Evolutionary conservation across 2,888 invertebrate genomes (phyloP), one percentile per base, ranked within the genome.

Genomic region (Drosophila neoperkinsi): DNA sequence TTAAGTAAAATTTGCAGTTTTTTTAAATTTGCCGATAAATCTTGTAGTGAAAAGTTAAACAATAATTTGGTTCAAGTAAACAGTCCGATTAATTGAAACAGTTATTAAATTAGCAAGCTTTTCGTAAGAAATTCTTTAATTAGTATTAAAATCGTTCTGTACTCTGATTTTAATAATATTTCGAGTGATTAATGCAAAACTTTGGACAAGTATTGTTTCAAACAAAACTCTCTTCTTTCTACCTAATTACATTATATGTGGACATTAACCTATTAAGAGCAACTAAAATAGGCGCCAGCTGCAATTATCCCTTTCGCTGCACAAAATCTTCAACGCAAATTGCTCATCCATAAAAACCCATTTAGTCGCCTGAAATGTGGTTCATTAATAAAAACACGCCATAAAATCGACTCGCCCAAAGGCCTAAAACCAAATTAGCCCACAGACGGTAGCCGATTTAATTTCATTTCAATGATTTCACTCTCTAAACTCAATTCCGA

Each of bases 391-490:
- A 72, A 76, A 73, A 73, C 51, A 58, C 6, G 65, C 53, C 63
- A 61, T 61, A 53, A 62, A 62, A 60, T 43, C 53, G 31, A 38
- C 46, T 46, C 36, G 36, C 11, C 57, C 34, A 53, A 69, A 64
- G 53, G 61, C 38, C 55, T 16, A 4, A 25, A 36, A 64, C 66
- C 11, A 51, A 70, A 58, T 68, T 55, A 52, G 93, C 77, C 91
- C 93, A 43, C 49, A 30, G 55, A 49, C 43, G 10, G 4, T 91
- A 90, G 13, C 91, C 78, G 79, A 83, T 30, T 74, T 91, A 92
- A n/a, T 25, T 93, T 92, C 51, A 93, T 46, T 46, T 25, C 46
- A 25, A 80, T 77, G 92, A 93, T 76, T 92, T 30, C 10, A 30
- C 51, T 51, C 93, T 71, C 53, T 89, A 25, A 28, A 56, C 72